Evolutionary conservation across 1,140 invertebrate species (phyloP), one percentile per base, ranked within the genome.

Genomic region (Drosophila kanapiae): DNA sequence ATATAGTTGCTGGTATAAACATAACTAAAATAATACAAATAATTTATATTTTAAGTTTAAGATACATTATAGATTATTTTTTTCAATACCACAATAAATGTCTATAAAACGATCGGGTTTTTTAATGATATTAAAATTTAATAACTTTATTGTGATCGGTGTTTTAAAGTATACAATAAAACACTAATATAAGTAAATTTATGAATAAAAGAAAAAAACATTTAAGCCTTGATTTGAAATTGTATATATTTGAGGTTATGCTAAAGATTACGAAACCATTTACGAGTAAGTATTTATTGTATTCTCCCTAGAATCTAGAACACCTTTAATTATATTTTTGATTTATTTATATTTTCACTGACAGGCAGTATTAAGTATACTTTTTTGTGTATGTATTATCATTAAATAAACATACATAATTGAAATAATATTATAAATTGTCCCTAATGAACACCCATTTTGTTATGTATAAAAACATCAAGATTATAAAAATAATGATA

Each of bases 401-500:
- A 33, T 48, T 11, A 49, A 29, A 31, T 31, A n/a, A 27, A 60
- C 18, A 35, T 1, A 1, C 35, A 18, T 51, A 29, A 27, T n/a
- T 37, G 6, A 38, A 40, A 16, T 57, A 29, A 40, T 13, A 13
- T 42, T 23, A 42, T n/a, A n/a, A 62, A 14, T 31, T 59, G 14
- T n/a, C 11, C 7, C 14, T 47, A 67, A 62, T 45, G 43, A 64
- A 31, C 38, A 7, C 11, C 7, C 3, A 42, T 42, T 49, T 65
- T 53, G n/a, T 33, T 35, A 69, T 53, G 35, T 65, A 69, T 31
- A 35, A 13, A 29, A 16, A 14, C 43, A 31, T 38, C 9, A 69
- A 69, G 47, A 31, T 14, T 42, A 62, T 37, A 76, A 63, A 72
- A 68, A 33, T 60, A 53, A 69, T 70, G 60, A 45, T 67, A 80